Conservation (phyloP, 2,113 vertebrate genomes). For the Promerops cafer region DNA sequence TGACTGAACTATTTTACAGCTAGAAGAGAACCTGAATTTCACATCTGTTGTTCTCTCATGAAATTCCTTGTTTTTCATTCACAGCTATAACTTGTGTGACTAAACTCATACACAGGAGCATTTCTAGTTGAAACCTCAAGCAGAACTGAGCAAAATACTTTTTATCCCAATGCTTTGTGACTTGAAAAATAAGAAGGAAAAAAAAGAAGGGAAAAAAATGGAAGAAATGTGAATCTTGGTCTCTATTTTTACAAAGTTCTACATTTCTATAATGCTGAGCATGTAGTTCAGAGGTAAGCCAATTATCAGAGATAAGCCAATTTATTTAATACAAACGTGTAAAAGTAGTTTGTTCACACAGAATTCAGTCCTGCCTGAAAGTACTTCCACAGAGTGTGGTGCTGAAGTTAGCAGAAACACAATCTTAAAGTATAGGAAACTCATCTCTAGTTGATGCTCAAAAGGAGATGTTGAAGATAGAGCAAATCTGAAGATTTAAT, state of each 20-base stretch:
- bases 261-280: background rate
- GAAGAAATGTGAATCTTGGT: background rate
- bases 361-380: background rate
- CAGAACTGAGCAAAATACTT: background rate
- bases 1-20: background rate
- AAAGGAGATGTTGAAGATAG: background rate
- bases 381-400: background rate
- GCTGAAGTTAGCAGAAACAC: background rate
- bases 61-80: background rate
- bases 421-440: background rate
- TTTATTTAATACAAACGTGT: background rate
- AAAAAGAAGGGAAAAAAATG: background rate
- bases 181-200: background rate
- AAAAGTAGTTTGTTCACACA: background rate
- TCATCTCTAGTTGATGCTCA: background rate
- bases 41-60: background rate
- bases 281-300: background rate
- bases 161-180: background rate
- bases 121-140: background rate
- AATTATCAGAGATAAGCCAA: background rate
- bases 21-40: background rate
- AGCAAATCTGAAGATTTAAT: background rate
- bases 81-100: background rate
- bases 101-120: background rate
- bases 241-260: background rate